Conservation (phyloP, 1,140 invertebrate genomes). For the Drosophila pallidifrons region DNA sequence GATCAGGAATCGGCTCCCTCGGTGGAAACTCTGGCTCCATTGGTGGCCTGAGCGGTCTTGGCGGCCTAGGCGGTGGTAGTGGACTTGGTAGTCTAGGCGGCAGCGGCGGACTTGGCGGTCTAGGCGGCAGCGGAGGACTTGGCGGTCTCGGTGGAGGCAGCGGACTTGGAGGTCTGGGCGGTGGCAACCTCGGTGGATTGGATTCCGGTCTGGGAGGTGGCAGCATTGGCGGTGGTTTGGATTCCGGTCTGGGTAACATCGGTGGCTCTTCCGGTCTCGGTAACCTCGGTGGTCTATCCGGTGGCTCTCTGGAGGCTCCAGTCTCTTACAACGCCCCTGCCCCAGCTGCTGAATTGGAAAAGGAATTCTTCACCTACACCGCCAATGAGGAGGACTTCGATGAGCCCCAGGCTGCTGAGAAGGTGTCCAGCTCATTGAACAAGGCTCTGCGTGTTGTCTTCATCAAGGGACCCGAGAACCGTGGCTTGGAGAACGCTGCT, state of each 20-base stretch:
- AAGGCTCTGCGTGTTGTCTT: constrained; percentile 74
- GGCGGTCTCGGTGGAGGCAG: constrained; percentile 33
- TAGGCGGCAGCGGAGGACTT: constrained; percentile 15
- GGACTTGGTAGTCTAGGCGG: constrained; percentile 18
- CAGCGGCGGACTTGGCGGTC: constrained; percentile 5
- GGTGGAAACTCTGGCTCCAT: not conserved
- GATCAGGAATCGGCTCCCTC: constrained; percentile 12
- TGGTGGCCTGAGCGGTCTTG: not conserved
- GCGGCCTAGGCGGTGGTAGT: constrained; percentile 7
- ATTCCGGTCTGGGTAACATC: constrained; percentile 13
- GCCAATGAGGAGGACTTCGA: constrained; percentile 72
- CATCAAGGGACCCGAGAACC: constrained; percentile 81
- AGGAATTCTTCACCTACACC: constrained; percentile 71
- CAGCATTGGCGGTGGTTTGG: not conserved
- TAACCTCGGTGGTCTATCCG: constrained; percentile 30
- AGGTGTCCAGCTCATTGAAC: constrained; percentile 57
- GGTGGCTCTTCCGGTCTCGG: constrained; percentile 14
- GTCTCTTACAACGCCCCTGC: constrained; percentile 61
- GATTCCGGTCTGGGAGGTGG: constrained; percentile 19
- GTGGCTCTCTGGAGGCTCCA: constrained; percentile 40
- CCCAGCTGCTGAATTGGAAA: constrained; percentile 66
- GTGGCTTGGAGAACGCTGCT: constrained; percentile 70
- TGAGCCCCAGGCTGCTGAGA: constrained; percentile 55
- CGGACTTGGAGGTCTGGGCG: constrained; percentile 17
- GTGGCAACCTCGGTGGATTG: constrained; percentile 26